Evolutionary conservation across 2,888 invertebrate species (phyloP).

Genomic region (Chrysolina haemoptera): DNA sequence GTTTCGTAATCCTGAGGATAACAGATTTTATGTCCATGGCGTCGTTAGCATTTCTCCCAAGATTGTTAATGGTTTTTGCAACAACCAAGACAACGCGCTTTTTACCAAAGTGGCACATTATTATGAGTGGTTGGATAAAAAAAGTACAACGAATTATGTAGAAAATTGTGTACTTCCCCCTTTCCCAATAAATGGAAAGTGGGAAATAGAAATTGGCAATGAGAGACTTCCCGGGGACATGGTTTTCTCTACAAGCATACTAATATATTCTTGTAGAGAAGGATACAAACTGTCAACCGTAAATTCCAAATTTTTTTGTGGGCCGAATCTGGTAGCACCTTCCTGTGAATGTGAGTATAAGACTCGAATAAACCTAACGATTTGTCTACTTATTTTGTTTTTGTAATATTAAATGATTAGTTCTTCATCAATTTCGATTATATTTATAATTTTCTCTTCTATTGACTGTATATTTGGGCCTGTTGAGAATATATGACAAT

Average conservation of each 20-base stretch:
- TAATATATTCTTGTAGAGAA: conserved; percentile 34
- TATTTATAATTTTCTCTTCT: no score
- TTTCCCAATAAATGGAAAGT: conserved; percentile 38
- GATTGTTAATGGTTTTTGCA: conserved; percentile 16
- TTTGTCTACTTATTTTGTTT: no score
- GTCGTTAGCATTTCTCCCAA: conserved; percentile 43
- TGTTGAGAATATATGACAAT: no score
- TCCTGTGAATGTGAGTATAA: conserved; percentile 7
- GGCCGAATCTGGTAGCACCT: conserved; percentile 13
- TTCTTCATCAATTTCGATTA: no score
- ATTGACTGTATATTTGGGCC: no score
- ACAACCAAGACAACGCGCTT: conserved; percentile 45
- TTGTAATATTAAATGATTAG: no score
- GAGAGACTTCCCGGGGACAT: conserved; percentile 35
- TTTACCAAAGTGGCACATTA: conserved; percentile 47
- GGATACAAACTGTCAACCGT: conserved; percentile 32
- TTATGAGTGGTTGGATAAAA: conserved; percentile 40
- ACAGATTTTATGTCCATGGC: conserved; percentile 47
- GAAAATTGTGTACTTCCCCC: conserved; percentile 43
- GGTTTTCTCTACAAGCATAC: conserved; percentile 28
- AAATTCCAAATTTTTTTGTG: conserved; percentile 27
- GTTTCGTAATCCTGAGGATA: conserved; percentile 44
- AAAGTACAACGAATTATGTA: conserved; percentile 28
- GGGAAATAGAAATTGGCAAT: conserved; percentile 19
- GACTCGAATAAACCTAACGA: background rate